These are phyloP conservation scores for Crenuchus spilurus DNA, from an alignment of 2,797 vertebrate genomes.

Conservation along the genomic window DNA sequence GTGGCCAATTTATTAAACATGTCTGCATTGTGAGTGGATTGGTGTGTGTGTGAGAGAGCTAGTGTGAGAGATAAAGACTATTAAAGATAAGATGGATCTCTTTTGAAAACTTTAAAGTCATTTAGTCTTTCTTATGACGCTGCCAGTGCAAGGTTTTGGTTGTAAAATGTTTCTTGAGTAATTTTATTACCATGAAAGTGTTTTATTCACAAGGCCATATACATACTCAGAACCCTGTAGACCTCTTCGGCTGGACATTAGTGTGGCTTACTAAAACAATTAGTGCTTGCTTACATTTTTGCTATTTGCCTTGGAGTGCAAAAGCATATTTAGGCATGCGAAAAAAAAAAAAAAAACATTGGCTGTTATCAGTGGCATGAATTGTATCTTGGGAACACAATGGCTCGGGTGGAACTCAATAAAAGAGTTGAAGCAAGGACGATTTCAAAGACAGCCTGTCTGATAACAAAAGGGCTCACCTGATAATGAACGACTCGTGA, in stretches of 20 bases:
- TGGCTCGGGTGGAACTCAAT: slow-evolving; percentile 78
- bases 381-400: slow-evolving; percentile 83
- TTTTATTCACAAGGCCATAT: slow-evolving; percentile 51
- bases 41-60: slow-evolving; percentile 24
- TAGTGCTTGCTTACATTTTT: slow-evolving; percentile 71
- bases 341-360: slow-evolving; percentile 52
- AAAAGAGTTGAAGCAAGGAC: slow-evolving; percentile 77
- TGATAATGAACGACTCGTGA: slow-evolving; percentile 78
- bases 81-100: slow-evolving; percentile 62
- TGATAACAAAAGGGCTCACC: slow-evolving; percentile 79
- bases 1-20: slow-evolving; percentile 58
- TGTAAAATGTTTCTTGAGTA: slow-evolving; percentile 56
- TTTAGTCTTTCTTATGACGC: slow-evolving; percentile 56
- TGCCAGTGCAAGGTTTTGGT: slow-evolving; percentile 47
- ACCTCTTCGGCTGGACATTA: neutral
- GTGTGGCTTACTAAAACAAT: slow-evolving; percentile 46
- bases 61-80: slow-evolving; percentile 52
- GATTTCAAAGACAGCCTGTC: slow-evolving; percentile 77
- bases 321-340: slow-evolving; percentile 59
- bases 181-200: slow-evolving; percentile 58
- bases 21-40: slow-evolving; percentile 43
- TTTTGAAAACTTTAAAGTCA: slow-evolving; percentile 54
- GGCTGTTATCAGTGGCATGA: slow-evolving; percentile 76
- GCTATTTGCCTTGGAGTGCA: slow-evolving; percentile 62
- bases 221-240: slow-evolving; percentile 57